phyloP scores from a whole-genome alignment of 2,113 vertebrate genomes.

The Pterophyllum scalare region DNA sequence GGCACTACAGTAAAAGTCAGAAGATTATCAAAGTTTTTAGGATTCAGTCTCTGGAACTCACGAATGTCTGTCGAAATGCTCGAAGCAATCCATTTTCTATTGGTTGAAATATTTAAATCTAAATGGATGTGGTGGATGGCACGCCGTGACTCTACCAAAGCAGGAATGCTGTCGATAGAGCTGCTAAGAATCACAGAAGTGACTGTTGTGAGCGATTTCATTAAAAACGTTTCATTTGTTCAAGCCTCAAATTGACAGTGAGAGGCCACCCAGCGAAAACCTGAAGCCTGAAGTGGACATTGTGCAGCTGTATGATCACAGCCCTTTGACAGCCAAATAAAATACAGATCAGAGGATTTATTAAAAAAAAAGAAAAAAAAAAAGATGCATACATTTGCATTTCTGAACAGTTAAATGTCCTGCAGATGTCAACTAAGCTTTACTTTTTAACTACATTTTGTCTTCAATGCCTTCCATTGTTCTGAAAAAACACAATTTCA shows the following conservation, averaged over 20 bases:
- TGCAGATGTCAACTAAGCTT: background rate
- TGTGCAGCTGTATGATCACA: background rate
- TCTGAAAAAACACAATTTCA: background rate
- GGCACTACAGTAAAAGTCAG: background rate
- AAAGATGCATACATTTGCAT: background rate
- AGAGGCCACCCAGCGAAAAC: background rate
- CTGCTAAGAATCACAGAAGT: too few species aligned
- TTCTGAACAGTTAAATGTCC: background rate
- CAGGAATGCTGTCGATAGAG: too few species aligned
- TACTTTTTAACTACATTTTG: background rate
- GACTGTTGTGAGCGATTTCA: too few species aligned
- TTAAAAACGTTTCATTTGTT: background rate
- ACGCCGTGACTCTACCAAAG: too few species aligned
- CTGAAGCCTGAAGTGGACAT: too few species aligned
- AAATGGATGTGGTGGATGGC: too few species aligned
- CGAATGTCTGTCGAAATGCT: too few species aligned
- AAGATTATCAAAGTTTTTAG: too few species aligned
- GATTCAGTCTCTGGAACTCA: too few species aligned
- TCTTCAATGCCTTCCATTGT: rapidly evolving
- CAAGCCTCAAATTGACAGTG: too few species aligned
- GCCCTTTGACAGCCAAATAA: background rate
- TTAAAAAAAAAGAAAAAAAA: background rate
- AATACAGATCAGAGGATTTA: background rate
- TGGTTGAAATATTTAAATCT: too few species aligned
- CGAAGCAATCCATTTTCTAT: too few species aligned